Conservation (phyloP, 1,140 invertebrate species). For the Oncopodura yosiiana region DNA sequence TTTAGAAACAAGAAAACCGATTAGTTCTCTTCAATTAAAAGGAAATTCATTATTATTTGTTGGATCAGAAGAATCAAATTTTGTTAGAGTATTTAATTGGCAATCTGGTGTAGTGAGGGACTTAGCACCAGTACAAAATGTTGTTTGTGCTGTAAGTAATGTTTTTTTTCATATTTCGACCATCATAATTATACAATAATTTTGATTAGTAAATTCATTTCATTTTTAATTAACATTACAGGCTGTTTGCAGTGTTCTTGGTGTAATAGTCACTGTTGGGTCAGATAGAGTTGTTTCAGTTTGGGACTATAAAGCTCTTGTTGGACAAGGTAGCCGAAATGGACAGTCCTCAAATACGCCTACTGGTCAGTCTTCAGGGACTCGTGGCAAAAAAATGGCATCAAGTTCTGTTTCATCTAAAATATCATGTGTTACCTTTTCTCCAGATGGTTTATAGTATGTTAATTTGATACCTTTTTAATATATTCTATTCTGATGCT, state of each 20-base stretch:
- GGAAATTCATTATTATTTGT: slow-evolving; percentile 33
- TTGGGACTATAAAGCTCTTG: slow-evolving; percentile 32
- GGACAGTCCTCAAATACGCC: slow-evolving; percentile 26
- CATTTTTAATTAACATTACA: slow-evolving; percentile 5
- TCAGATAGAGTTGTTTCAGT: slow-evolving; percentile 34
- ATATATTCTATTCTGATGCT: too few relatives aligned
- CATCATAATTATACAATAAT: background rate
- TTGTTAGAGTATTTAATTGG: slow-evolving; percentile 33
- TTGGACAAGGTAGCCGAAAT: slow-evolving; percentile 21
- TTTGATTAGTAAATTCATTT: background rate
- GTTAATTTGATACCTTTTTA: too few relatives aligned
- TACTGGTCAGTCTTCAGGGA: slow-evolving; percentile 19
- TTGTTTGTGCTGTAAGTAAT: slow-evolving; percentile 30
- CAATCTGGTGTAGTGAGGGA: slow-evolving; percentile 32
- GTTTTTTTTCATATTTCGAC: background rate
- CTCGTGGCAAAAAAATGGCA: slow-evolving; percentile 31
- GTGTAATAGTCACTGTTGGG: slow-evolving; percentile 32
- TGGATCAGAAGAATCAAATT: slow-evolving; percentile 34
- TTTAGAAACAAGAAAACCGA: slow-evolving; percentile 29
- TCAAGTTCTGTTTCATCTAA: slow-evolving; percentile 35
- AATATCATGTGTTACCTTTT: slow-evolving; percentile 60
- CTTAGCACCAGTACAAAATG: slow-evolving; percentile 35
- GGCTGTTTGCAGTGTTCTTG: slow-evolving; percentile 32
- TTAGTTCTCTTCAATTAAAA: slow-evolving; percentile 33
- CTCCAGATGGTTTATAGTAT: slow-evolving; percentile 65